These are phyloP conservation scores for Caenorhabditis latens DNA, from an alignment of 1,140 invertebrate species.

Conservation along the genomic window DNA sequence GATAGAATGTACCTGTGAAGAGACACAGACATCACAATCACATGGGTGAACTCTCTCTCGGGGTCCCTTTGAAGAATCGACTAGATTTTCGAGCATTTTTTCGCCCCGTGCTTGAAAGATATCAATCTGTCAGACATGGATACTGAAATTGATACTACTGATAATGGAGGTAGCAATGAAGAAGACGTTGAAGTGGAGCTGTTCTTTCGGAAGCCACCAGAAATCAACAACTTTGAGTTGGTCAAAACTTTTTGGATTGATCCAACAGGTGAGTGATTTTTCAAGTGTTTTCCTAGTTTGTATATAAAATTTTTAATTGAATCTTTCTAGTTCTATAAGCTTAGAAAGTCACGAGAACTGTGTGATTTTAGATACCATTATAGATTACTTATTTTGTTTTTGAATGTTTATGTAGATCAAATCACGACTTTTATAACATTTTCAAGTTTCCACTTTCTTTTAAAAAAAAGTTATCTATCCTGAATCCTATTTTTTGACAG, in stretches of 20 bases:
- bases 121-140: not conserved
- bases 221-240: constrained; percentile 34
- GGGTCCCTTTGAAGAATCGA: not conserved
- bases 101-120: not conserved
- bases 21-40: constrained; percentile 44
- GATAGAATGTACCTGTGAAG: not conserved
- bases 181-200: constrained; percentile 8
- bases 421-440: too few relatives aligned
- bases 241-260: constrained; percentile 43
- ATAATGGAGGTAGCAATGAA: not conserved
- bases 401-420: too few relatives aligned
- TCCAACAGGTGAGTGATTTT: constrained; percentile 7
- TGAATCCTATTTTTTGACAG: too few relatives aligned
- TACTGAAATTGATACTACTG: not conserved
- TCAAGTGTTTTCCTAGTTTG: not conserved
- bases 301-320: too few relatives aligned
- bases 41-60: constrained; percentile 40
- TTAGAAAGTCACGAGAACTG: too few relatives aligned
- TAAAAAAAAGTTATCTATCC: too few relatives aligned
- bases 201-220: constrained; percentile 5
- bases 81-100: not conserved
- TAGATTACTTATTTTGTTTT: too few relatives aligned
- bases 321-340: too few relatives aligned
- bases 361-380: too few relatives aligned
- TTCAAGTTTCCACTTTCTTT: too few relatives aligned